Percentiles rank a stretch among this genome's conserved stretches.
Conservation (phyloP, 2,797 vertebrate genomes). For the Eulemur coronatus region DNA sequence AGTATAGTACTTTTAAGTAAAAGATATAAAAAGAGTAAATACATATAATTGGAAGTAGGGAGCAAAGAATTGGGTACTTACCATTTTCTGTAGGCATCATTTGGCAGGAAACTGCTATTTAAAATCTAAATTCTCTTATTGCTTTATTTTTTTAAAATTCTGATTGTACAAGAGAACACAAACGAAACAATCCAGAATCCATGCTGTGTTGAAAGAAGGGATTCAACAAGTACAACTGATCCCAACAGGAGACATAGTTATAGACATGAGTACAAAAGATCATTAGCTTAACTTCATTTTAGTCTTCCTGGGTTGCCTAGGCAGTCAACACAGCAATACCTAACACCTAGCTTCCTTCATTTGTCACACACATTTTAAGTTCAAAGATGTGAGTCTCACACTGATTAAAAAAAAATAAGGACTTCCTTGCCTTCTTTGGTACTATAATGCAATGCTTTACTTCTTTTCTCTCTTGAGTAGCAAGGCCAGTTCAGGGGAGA, state of each 20-base stretch:
- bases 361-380: slow-evolving; percentile 48
- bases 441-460: neutral
- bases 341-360: slow-evolving; percentile 19
- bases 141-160: slow-evolving; percentile 29
- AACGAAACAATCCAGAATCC: slow-evolving; percentile 57
- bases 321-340: slow-evolving; percentile 16
- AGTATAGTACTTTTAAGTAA: neutral
- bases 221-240: slow-evolving; percentile 43
- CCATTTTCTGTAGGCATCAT: neutral
- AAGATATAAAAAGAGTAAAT: neutral
- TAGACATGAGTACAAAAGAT: slow-evolving; percentile 21
- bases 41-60: neutral
- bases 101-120: neutral
- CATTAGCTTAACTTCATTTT: slow-evolving; percentile 39
- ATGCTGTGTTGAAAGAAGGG: slow-evolving; percentile 50
- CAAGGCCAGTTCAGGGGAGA: neutral
- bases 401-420: neutral
- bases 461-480: slow-evolving; percentile 4
- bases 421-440: neutral
- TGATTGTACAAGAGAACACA: slow-evolving; percentile 57
- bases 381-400: slow-evolving; percentile 32
- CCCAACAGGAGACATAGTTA: slow-evolving; percentile 47
- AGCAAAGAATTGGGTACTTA: neutral
- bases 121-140: slow-evolving; percentile 62
- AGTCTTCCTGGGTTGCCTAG: neutral